Base-by-base conservation (phyloP, 1,140 invertebrate genomes). In the Lineus longissimus region DNA sequence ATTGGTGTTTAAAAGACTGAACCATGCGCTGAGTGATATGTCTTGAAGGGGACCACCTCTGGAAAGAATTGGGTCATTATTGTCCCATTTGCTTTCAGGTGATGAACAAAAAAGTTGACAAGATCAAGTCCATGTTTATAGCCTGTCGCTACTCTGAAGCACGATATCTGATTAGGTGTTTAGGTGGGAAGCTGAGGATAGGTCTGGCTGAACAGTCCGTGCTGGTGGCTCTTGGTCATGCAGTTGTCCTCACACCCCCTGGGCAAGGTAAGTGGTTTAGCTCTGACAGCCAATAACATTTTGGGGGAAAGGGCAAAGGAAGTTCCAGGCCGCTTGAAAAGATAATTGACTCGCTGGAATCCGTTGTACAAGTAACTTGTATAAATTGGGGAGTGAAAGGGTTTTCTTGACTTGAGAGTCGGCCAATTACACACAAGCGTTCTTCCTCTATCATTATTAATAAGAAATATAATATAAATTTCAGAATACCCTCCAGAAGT, bases 131-230 rank as follows among this genome's bases (percentile, higher is more conserved):
- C 0, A 84, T 99, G 74, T 92, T 98, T 78, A 92, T 98, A 0
- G 93, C 95, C 0, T 98, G 95, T 79, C 86, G 91, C 59, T 85
- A 89, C 64, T 90, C 88, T 0, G 97, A 99, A 83, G 92, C 95
- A 0, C 86, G 93, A 55, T 99, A 90, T 81, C 83, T 99, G 0
- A 93, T 98, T 51, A 86, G 97, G 70, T 94, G 92, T 0, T 81
- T 99, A 1, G 88, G 90, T 65, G 97, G 97, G 13, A 99, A 99
- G 82, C 82, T 99, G 54, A 86, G 97, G 41, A 96, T 99, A 70
- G 96, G 96, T 2, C 84, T 99, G 57, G 97, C 96, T 0, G 97
- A 99, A 76, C 95, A 97, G 81, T 97, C 95, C 15, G 88, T 98
- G 25, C 83, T 99, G 17, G 73, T 78, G 77, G 95, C 97, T 15